Base-by-base conservation (phyloP, 2,888 invertebrate genomes). In the Petrolisthes manimaculis region DNA sequence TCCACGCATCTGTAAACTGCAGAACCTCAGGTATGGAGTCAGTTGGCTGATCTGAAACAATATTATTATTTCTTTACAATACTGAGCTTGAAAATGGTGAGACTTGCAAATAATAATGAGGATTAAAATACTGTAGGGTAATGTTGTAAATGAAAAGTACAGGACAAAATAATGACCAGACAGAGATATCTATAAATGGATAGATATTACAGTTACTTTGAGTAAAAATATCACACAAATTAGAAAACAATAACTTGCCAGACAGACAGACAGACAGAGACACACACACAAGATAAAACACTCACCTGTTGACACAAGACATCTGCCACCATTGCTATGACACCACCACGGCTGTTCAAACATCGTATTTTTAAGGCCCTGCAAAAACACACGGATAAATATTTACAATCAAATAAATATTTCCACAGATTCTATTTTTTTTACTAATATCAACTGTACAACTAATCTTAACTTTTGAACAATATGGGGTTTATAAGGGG, bases 21-120 rank as follows among this genome's bases (percentile, higher is more conserved):
- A 96, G 93, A 96, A 96, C 91, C 95, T 93, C 91, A 96, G 95
- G 92, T 96, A 96, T 0, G 95, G 95, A 9, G 95, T 95, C 95
- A 96, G 95, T 92, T 94, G 94, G 37, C 95, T 95, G 90, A 96
- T 94, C 95, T 96, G 92, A 89, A 94, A 93, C 86, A 84, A 54
- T 90, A 85, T 21, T 71, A 71, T 71, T n/a, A 18, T 5, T 12
- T 12, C n/a, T 69, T 69, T 69, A 67, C 37, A 37, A 37, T 37
- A 37, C 37, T 37, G 37, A 1, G 37, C 37, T 37, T 37, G 37
- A 2, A 37, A 37, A 37, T 37, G 37, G 37, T 37, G 37, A 37
- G 37, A 37, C 37, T 37, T 37, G 37, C 37, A 37, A 37, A 37
- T 37, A 37, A 37, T 37, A 37, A 37, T 37, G 37, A 37, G 37